These are phyloP conservation scores for Rana temporaria DNA, from an alignment of 2,113 vertebrate species.

Conservation along the genomic window DNA sequence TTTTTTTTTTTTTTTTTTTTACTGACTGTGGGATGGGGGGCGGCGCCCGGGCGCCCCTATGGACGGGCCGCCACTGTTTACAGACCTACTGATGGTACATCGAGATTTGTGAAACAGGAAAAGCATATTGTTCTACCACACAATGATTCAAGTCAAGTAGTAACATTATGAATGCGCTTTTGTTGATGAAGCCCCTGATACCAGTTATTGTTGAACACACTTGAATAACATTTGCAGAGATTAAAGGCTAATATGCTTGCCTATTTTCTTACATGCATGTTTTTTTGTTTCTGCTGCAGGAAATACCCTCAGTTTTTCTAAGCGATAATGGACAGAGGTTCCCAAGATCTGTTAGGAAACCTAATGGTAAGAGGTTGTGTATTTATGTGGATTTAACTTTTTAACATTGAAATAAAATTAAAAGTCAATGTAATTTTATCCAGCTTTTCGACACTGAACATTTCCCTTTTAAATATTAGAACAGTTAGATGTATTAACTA, in stretches of 20 bases:
- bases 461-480: too few species aligned
- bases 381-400: too few species aligned
- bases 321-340: slow-evolving; percentile 3
- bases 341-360: slow-evolving; percentile 59
- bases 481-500: too few species aligned
- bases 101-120: slow-evolving; percentile 6
- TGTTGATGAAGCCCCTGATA: background rate
- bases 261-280: background rate
- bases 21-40: too few species aligned
- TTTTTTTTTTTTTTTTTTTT: too few species aligned
- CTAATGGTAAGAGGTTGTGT: slow-evolving; percentile 1
- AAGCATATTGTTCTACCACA: slow-evolving; percentile 6
- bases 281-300: slow-evolving; percentile 54
- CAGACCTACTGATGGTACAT: too few species aligned
- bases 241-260: background rate
- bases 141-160: background rate
- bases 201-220: slow-evolving; percentile 14
- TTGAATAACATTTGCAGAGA: background rate
- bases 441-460: too few species aligned
- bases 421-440: too few species aligned
- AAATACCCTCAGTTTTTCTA: slow-evolving; percentile 61
- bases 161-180: background rate
- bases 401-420: too few species aligned
- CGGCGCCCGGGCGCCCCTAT: too few species aligned
- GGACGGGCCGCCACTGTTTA: too few species aligned